Conservation (phyloP, 2,797 vertebrate species). For the Botia almorhae region DNA sequence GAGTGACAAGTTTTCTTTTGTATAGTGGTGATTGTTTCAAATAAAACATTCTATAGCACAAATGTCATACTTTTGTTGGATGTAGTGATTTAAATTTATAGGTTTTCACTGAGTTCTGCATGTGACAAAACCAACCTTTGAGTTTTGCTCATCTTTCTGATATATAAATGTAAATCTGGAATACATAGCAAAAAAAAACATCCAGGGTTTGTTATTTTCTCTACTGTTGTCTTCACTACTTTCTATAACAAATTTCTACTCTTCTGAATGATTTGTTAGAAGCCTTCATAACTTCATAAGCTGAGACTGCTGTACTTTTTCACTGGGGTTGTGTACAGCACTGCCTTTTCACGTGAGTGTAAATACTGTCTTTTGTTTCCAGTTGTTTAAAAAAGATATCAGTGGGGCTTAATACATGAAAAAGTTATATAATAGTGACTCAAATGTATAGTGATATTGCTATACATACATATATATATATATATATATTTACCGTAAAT, state of each 20-base stretch:
- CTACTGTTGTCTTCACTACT: not conserved
- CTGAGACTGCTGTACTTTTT: conserved; percentile 70
- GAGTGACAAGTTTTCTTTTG: conserved; percentile 24
- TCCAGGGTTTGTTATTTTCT: no score
- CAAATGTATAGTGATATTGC: conserved; percentile 75
- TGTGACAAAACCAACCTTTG: not conserved
- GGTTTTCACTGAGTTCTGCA: conserved; percentile 9
- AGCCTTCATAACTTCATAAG: conserved; percentile 3
- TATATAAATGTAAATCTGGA: not conserved
- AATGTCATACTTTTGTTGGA: conserved; percentile 5
- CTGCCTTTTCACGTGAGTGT: conserved; percentile 79
- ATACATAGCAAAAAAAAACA: not conserved
- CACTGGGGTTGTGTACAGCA: conserved; percentile 77
- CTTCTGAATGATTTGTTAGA: conserved; percentile 3
- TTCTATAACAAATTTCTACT: not conserved
- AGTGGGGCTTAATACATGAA: conserved; percentile 74
- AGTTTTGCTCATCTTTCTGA: not conserved
- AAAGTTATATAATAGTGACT: conserved; percentile 72
- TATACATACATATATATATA: conserved; percentile 60
- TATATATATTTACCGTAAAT: conserved; percentile 68
- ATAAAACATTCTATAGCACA: not conserved
- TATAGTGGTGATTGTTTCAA: not conserved
- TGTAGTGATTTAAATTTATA: not conserved
- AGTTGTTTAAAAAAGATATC: conserved; percentile 63
- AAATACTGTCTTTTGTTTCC: conserved; percentile 68